Evolutionary conservation across 2,797 vertebrate species (phyloP).

Genomic region (Xerus rutilus): DNA sequence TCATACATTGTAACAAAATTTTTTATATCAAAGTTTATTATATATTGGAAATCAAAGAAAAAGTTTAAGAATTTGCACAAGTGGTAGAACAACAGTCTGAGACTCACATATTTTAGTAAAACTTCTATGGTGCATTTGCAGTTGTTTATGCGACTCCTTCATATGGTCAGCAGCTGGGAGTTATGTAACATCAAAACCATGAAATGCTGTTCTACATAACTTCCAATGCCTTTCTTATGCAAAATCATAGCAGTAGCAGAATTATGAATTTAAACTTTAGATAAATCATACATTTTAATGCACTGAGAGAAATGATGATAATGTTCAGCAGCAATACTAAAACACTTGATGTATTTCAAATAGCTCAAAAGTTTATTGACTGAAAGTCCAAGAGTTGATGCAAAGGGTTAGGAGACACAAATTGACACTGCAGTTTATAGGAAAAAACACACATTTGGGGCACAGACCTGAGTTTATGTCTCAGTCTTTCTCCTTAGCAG

Average conservation of each 20-base stretch:
- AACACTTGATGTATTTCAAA: not conserved
- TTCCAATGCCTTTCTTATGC: slow-evolving; percentile 55
- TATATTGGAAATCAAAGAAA: slow-evolving; percentile 4
- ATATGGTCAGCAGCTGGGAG: slow-evolving; percentile 75
- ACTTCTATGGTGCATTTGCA: not conserved
- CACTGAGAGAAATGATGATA: slow-evolving; percentile 18
- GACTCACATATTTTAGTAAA: slow-evolving; percentile 44
- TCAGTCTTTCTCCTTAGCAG: not conserved
- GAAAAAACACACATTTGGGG: not conserved
- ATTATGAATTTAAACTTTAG: slow-evolving; percentile 14
- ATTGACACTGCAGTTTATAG: not conserved
- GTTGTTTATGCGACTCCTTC: slow-evolving; percentile 54
- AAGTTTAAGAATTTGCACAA: not conserved
- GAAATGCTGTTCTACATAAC: slow-evolving; percentile 63
- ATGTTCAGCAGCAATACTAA: not conserved
- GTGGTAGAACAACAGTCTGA: not conserved
- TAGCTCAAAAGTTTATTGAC: not conserved
- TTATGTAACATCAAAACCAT: slow-evolving; percentile 64
- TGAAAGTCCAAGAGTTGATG: not conserved
- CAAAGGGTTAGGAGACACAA: not conserved
- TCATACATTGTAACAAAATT: not conserved
- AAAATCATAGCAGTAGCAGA: slow-evolving; percentile 48
- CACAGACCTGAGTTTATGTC: not conserved
- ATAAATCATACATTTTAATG: slow-evolving; percentile 58
- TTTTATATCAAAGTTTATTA: not conserved